phyloP scores from a whole-genome alignment of 2,113 vertebrate species.

The Mesembrinibis cayennensis region DNA sequence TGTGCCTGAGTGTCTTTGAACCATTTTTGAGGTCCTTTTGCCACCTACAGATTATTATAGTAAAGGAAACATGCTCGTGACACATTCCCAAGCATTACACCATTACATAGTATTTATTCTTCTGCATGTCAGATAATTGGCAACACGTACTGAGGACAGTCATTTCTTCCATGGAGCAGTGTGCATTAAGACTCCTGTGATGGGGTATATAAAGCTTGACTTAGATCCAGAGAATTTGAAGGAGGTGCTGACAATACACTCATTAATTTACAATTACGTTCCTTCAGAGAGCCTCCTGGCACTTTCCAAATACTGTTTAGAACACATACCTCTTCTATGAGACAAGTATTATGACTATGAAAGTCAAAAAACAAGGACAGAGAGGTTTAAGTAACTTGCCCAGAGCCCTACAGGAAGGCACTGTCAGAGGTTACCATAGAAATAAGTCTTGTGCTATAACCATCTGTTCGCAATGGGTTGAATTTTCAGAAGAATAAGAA shows the following conservation, averaged over 20 bases:
- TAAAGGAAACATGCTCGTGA: not conserved
- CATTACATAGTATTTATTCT: not conserved
- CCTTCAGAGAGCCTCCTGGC: constrained; percentile 30
- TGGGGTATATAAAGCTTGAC: constrained; percentile 8
- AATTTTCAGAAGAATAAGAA: not conserved
- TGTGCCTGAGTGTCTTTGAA: not conserved
- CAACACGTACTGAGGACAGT: not conserved
- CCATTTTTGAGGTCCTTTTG: constrained; percentile 24
- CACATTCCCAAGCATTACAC: not conserved
- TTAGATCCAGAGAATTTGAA: constrained; percentile 23
- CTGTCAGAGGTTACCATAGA: not conserved
- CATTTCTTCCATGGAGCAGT: not conserved
- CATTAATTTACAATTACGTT: constrained; percentile 19
- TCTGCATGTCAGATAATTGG: not conserved
- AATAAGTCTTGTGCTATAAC: not conserved
- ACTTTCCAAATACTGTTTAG: constrained; percentile 17
- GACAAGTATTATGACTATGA: not conserved
- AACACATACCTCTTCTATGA: constrained; percentile 16
- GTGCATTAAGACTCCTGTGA: not conserved
- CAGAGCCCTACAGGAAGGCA: not conserved
- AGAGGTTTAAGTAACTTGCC: not conserved
- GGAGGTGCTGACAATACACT: constrained; percentile 45
- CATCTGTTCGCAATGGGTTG: not conserved
- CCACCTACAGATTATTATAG: constrained; percentile 41
- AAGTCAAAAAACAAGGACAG: constrained; percentile 15